Percentiles rank a stretch among this genome's conserved stretches.
phyloP scores from a whole-genome alignment of 2,888 invertebrate species.

The Leptura quadrifasciata region DNA sequence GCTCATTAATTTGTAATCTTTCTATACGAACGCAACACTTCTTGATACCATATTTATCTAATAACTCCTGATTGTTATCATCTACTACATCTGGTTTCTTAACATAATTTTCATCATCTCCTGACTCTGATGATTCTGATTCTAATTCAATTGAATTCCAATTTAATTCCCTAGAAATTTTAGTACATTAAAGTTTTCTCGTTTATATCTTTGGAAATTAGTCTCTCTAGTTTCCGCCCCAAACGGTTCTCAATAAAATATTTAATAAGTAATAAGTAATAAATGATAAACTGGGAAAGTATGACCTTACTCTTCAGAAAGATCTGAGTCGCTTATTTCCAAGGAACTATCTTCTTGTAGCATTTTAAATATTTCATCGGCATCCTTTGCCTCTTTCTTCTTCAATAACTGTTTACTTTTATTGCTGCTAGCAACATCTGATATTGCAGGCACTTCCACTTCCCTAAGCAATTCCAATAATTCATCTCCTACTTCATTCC shows the following conservation, averaged over 20 bases:
- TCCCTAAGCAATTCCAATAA: constrained; percentile 46
- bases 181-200: neutral
- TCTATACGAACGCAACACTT: constrained; percentile 46
- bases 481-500: constrained; percentile 35
- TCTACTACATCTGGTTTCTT: constrained; percentile 8
- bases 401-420: neutral
- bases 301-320: constrained; percentile 38
- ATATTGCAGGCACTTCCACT: constrained; percentile 26
- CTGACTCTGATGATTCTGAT: neutral
- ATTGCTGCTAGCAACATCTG: neutral
- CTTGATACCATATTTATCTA: constrained; percentile 20
- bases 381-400: constrained; percentile 24
- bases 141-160: constrained; percentile 6
- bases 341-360: constrained; percentile 33
- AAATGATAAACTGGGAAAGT: neutral
- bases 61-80: constrained; percentile 9
- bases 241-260: no score
- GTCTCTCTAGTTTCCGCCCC: no score
- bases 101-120: neutral
- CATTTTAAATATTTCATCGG: constrained; percentile 39
- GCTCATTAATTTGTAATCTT: constrained; percentile 36
- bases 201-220: no score
- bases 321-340: constrained; percentile 35
- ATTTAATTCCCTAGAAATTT: constrained; percentile 6
- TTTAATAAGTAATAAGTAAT: no score